Evolutionary conservation across 92 coral and sea anemone genomes (phyloP).

Genomic region (Actinostola sp.): DNA sequence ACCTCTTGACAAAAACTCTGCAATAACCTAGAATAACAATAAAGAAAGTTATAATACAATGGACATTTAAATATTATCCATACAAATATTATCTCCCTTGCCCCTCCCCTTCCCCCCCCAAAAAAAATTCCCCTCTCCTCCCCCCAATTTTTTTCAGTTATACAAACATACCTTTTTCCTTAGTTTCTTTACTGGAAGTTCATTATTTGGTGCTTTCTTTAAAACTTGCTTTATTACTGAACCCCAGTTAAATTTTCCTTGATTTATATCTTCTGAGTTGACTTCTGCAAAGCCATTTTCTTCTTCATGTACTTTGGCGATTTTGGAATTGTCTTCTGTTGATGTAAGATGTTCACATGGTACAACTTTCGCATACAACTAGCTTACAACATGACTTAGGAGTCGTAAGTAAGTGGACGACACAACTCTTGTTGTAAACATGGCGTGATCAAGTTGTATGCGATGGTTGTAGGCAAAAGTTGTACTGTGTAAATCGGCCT

Average conservation of each 20-base stretch:
- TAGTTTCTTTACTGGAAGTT: conserved; percentile 84
- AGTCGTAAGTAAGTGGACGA: too few relatives aligned
- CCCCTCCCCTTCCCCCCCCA: too few relatives aligned
- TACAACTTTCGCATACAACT: too few relatives aligned
- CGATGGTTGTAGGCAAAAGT: too few relatives aligned
- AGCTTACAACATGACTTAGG: too few relatives aligned
- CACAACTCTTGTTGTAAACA: too few relatives aligned
- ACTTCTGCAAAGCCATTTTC: conserved; percentile 31
- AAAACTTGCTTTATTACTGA: conserved; percentile 77
- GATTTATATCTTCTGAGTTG: conserved; percentile 2
- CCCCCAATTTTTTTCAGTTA: neutral
- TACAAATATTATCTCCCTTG: too few relatives aligned
- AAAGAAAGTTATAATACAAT: too few relatives aligned
- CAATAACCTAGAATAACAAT: conserved; percentile 70
- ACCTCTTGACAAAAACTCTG: conserved; percentile 79
- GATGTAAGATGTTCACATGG: neutral
- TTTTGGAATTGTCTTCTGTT: neutral
- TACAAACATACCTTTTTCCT: conserved; percentile 84
- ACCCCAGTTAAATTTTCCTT: conserved; percentile 89
- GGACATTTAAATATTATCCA: too few relatives aligned
- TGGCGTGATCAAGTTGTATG: too few relatives aligned
- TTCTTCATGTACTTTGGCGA: conserved; percentile 19
- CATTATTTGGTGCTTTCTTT: conserved; percentile 77
- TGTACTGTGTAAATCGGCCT: too few relatives aligned
- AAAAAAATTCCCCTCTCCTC: too few relatives aligned